A percentile compares a stretch with the other conserved stretches of the same genome.
Evolutionary conservation across 2,113 vertebrate species (phyloP).

Genomic region (Pseudopodoces humilis): DNA sequence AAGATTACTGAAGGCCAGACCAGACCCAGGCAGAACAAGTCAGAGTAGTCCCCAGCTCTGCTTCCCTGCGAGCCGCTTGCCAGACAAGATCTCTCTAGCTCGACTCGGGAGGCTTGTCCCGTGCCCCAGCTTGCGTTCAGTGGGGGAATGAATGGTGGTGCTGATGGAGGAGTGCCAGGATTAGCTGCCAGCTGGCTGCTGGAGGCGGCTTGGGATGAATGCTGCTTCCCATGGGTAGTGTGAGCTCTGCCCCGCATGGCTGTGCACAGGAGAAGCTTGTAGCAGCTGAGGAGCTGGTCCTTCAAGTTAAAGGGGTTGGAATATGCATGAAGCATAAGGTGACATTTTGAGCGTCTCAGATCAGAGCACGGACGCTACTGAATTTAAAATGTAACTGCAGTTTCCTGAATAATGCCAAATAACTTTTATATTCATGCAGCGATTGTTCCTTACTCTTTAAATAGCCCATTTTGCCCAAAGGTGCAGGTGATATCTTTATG

Average conservation of each 20-base stretch:
- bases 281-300: slow-evolving; percentile 22
- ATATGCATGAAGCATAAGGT: slow-evolving; percentile 42
- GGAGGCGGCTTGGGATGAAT: neutral
- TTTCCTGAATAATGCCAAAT: slow-evolving; percentile 37
- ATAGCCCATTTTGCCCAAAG: neutral
- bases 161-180: neutral
- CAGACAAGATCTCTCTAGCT: neutral
- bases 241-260: neutral
- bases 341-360: slow-evolving; percentile 49
- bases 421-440: slow-evolving; percentile 24
- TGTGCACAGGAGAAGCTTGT: neutral
- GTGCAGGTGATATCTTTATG: neutral
- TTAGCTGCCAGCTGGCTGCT: slow-evolving; percentile 22
- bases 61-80: neutral
- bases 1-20: neutral
- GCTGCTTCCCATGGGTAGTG: neutral
- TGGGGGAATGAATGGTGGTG: neutral
- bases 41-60: neutral
- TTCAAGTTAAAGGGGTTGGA: slow-evolving; percentile 31
- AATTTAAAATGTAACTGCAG: slow-evolving; percentile 49
- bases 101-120: neutral
- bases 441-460: slow-evolving; percentile 40
- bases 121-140: neutral
- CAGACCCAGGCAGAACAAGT: neutral
- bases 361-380: neutral